A percentile compares a stretch with the other conserved stretches of the same genome.
Conservation (phyloP, 2,113 vertebrate genomes). For the Xiphorhynchus elegans region DNA sequence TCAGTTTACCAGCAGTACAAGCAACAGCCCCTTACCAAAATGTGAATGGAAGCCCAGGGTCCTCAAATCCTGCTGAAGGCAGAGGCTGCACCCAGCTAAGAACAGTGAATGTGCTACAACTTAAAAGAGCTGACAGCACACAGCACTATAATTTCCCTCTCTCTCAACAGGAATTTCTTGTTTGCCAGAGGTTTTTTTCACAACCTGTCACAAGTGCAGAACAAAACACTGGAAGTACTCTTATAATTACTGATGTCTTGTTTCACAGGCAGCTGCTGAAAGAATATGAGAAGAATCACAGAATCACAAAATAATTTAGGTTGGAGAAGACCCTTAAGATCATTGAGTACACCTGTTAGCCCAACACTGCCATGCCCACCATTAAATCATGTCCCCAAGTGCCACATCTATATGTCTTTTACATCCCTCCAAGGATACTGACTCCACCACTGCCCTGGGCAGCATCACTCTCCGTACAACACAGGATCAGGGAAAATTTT, state of each 20-base stretch:
- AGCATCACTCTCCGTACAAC: background rate
- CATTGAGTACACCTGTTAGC: background rate
- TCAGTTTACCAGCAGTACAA: background rate
- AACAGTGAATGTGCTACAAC: fast-evolving
- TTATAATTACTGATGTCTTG: background rate
- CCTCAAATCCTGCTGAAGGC: fast-evolving
- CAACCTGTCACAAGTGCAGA: background rate
- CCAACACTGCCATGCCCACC: background rate
- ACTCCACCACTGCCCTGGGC: background rate
- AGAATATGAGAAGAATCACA: background rate
- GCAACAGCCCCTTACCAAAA: background rate
- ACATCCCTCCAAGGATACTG: background rate
- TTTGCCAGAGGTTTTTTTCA: background rate
- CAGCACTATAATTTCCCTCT: background rate
- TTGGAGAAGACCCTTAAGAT: background rate
- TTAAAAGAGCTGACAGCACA: background rate
- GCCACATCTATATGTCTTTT: background rate
- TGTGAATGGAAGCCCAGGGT: fast-evolving
- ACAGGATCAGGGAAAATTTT: background rate
- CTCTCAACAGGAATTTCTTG: background rate
- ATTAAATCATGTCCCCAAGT: background rate
- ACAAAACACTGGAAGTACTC: background rate
- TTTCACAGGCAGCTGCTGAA: background rate
- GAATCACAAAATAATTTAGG: background rate
- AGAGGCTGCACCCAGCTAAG: background rate